Evolutionary conservation across 2,888 invertebrate genomes (phyloP).

Genomic region (Ophion slaviceki): DNA sequence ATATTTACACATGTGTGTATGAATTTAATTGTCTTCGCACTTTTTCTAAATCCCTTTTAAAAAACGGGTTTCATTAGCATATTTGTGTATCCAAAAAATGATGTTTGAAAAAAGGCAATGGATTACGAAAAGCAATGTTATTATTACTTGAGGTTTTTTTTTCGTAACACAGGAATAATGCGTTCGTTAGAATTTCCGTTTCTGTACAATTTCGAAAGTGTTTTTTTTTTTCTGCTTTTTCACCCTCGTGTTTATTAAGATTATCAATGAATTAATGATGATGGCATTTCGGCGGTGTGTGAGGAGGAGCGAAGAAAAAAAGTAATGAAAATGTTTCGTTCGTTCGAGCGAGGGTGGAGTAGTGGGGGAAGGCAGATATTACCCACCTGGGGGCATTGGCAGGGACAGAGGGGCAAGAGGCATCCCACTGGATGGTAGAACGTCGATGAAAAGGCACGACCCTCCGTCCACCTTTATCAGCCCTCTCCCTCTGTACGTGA

Average conservation of each 20-base stretch:
- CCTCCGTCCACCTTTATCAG: constrained; percentile 84
- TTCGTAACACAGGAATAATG: too few species aligned
- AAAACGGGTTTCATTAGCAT: too few species aligned
- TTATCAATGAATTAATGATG: constrained; percentile 56
- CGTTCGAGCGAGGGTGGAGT: constrained; percentile 18
- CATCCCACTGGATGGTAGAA: constrained; percentile 83
- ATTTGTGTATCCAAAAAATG: too few species aligned
- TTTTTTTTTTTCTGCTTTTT: background rate
- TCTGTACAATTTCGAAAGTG: constrained; percentile 30
- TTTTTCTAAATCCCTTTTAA: too few species aligned
- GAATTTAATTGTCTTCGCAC: too few species aligned
- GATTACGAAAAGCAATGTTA: too few species aligned
- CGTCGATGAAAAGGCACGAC: constrained; percentile 87
- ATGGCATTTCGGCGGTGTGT: constrained; percentile 19
- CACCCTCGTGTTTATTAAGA: background rate
- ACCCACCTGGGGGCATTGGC: constrained; percentile 84
- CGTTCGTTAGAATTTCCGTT: background rate
- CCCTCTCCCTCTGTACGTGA: constrained; percentile 82
- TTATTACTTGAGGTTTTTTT: too few species aligned
- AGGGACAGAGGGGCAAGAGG: constrained; percentile 80
- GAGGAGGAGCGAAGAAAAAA: background rate
- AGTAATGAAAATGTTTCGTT: constrained; percentile 39
- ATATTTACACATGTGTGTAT: too few species aligned
- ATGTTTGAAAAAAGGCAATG: too few species aligned
- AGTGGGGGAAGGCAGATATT: constrained; percentile 70